Evolutionary conservation across 2,113 vertebrate genomes (phyloP).

Genomic region (Anseranas semipalmata): DNA sequence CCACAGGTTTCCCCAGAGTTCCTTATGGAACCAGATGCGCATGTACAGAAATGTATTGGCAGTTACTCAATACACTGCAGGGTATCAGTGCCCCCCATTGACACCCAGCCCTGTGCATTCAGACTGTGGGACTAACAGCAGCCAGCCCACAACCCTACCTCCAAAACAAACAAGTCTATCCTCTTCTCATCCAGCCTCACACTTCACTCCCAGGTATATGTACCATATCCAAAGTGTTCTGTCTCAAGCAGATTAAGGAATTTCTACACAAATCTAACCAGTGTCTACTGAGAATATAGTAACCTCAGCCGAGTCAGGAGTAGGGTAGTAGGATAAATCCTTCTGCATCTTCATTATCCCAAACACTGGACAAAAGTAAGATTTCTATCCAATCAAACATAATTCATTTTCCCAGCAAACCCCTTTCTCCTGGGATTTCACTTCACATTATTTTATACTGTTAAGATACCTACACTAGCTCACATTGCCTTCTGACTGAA

Average conservation of each 20-base stretch:
- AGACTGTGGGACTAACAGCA: slow-evolving; percentile 77
- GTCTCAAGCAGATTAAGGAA: not conserved
- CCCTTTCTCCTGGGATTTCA: not conserved
- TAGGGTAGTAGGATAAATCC: not conserved
- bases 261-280: not conserved
- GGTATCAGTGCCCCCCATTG: slow-evolving; percentile 46
- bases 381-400: not conserved
- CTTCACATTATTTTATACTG: slow-evolving; percentile 24
- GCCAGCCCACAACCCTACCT: slow-evolving; percentile 63
- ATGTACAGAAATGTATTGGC: slow-evolving; percentile 65
- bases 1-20: slow-evolving; percentile 80
- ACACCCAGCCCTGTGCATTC: slow-evolving; percentile 79
- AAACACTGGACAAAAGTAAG: not conserved
- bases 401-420: slow-evolving; percentile 5
- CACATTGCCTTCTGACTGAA: slow-evolving; percentile 1
- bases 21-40: slow-evolving; percentile 72
- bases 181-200: slow-evolving; percentile 9
- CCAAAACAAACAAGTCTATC: not conserved
- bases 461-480: slow-evolving; percentile 32
- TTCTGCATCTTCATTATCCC: not conserved
- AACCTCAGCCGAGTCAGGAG: not conserved
- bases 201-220: slow-evolving; percentile 16
- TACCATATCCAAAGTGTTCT: not conserved
- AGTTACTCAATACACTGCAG: slow-evolving; percentile 63
- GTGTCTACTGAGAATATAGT: not conserved